These are phyloP conservation scores for Octonoba sinensis DNA, from an alignment of 2,888 invertebrate species.

Conservation along the genomic window DNA sequence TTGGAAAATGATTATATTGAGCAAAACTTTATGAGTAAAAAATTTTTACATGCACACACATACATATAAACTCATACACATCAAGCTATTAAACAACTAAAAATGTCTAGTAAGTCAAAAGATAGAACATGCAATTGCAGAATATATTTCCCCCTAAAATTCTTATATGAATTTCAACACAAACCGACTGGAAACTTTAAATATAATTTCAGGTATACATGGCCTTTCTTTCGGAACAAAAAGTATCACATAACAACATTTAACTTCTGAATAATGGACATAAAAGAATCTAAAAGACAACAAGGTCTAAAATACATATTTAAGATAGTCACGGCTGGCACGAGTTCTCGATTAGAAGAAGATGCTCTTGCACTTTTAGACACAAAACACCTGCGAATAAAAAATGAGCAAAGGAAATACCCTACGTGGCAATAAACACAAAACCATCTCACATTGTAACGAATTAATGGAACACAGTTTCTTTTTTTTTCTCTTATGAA, in stretches of 20 bases:
- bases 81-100: not conserved
- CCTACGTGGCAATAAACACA: constrained; percentile 63
- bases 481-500: constrained; percentile 23
- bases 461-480: constrained; percentile 62
- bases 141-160: constrained; percentile 21
- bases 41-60: not conserved
- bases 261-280: constrained; percentile 45
- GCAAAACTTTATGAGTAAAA: constrained; percentile 6
- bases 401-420: constrained; percentile 65
- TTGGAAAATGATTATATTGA: constrained; percentile 15
- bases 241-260: too few relatives aligned
- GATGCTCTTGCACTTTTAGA: constrained; percentile 56
- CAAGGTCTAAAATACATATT: constrained; percentile 45
- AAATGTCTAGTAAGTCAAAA: not conserved
- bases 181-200: too few relatives aligned
- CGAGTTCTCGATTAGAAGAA: constrained; percentile 48
- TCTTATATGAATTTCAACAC: not conserved
- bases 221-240: too few relatives aligned
- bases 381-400: constrained; percentile 58
- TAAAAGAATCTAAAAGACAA: constrained; percentile 44
- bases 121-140: constrained; percentile 13
- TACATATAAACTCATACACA: constrained; percentile 8
- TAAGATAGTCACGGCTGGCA: constrained; percentile 52
- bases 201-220: too few relatives aligned
- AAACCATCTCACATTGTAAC: constrained; percentile 64